Evolutionary conservation across 2,113 vertebrate genomes (phyloP).

Genomic region (Colistium nudipinnis): DNA sequence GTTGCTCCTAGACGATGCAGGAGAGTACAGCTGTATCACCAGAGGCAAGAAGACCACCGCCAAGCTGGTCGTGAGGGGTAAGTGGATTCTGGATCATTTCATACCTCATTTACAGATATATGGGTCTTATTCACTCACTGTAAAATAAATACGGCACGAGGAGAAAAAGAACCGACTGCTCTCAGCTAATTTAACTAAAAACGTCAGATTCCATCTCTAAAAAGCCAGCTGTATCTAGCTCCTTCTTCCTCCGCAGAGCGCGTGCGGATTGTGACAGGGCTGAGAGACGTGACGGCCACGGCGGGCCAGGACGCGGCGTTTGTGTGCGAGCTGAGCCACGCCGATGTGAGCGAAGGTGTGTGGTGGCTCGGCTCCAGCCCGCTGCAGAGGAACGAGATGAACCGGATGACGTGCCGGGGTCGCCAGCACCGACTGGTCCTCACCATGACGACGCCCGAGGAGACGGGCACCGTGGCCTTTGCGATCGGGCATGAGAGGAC

Average conservation of each 20-base stretch:
- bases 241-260: slow-evolving; percentile 74
- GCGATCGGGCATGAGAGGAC: slow-evolving; percentile 76
- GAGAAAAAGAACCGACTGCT: not conserved
- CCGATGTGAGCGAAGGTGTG: slow-evolving; percentile 84
- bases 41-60: slow-evolving; percentile 87
- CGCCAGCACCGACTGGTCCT: slow-evolving; percentile 90
- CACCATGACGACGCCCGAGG: slow-evolving; percentile 91
- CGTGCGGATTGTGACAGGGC: slow-evolving; percentile 83
- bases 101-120: not conserved
- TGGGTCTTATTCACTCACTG: slow-evolving; percentile 3
- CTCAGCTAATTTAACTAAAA: slow-evolving; percentile 1
- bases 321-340: slow-evolving; percentile 87
- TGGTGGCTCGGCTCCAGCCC: slow-evolving; percentile 90
- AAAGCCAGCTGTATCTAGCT: slow-evolving; percentile 39
- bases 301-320: slow-evolving; percentile 92
- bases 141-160: not conserved
- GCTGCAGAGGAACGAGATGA: slow-evolving; percentile 89
- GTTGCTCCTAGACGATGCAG: slow-evolving; percentile 84
- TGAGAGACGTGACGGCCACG: slow-evolving; percentile 84
- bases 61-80: slow-evolving; percentile 88
- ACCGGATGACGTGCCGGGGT: slow-evolving; percentile 88
- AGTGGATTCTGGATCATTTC: slow-evolving; percentile 16
- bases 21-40: slow-evolving; percentile 87
- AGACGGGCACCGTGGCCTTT: slow-evolving; percentile 83
- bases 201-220: slow-evolving; percentile 31